phyloP scores from a whole-genome alignment of 30 jellyfish, hydroid and myxozoan genomes.

The Sanderia malayensis region DNA sequence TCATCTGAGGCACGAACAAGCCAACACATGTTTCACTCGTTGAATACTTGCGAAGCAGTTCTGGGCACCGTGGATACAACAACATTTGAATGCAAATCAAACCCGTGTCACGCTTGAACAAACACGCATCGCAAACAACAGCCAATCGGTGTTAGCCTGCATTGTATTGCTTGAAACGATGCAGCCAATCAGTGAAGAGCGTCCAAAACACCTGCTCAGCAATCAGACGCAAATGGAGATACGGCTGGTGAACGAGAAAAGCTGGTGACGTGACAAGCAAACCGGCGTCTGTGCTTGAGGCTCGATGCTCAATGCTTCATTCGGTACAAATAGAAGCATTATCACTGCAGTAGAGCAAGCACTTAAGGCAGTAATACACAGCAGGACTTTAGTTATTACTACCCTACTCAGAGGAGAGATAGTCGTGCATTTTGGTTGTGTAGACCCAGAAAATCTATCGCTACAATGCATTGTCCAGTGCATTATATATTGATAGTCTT shows the following conservation, averaged over 20 bases:
- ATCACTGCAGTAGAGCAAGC: too few species aligned
- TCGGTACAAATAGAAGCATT: conserved; percentile 6
- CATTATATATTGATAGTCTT: not conserved
- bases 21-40: too few species aligned
- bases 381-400: too few species aligned
- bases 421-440: too few species aligned
- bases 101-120: conserved; percentile 34
- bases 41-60: not conserved
- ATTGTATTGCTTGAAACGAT: not conserved
- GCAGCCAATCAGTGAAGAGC: conserved; percentile 17
- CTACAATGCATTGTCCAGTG: not conserved
- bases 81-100: not conserved
- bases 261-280: conserved; percentile 47
- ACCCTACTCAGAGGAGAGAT: too few species aligned
- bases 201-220: not conserved
- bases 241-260: too few species aligned
- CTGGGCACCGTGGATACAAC: not conserved
- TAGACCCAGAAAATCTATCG: too few species aligned
- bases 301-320: not conserved
- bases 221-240: too few species aligned
- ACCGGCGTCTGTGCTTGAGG: conserved; percentile 48
- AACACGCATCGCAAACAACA: conserved; percentile 3
- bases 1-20: too few species aligned
- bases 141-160: conserved; percentile 32
- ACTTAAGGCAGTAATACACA: too few species aligned